Evolutionary conservation across 2,888 invertebrate genomes (phyloP).

Genomic region (Eilema griseolum): DNA sequence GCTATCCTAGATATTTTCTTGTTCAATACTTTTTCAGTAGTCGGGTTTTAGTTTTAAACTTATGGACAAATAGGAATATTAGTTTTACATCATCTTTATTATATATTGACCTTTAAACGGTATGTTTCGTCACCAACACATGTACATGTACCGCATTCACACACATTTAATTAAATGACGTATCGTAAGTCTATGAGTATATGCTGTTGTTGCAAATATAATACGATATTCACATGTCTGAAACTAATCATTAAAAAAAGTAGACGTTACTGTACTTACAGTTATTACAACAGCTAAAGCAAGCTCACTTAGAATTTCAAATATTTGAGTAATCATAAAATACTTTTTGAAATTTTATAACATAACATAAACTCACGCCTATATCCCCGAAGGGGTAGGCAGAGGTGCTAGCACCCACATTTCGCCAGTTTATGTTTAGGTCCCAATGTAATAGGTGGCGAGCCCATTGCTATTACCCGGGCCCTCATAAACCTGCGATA

Average conservation of each 20-base stretch:
- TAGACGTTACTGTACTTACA: background rate
- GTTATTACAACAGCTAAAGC: background rate
- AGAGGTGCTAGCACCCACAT: too few species aligned
- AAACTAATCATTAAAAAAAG: background rate
- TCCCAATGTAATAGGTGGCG: too few species aligned
- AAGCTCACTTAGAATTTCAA: background rate
- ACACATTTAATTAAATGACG: slow-evolving; percentile 1
- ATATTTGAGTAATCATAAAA: background rate
- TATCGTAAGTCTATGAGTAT: slow-evolving; percentile 9
- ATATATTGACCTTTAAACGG: slow-evolving; percentile 15
- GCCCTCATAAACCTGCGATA: too few species aligned
- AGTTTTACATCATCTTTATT: slow-evolving; percentile 7
- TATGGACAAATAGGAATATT: slow-evolving; percentile 13
- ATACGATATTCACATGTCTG: slow-evolving; percentile 1
- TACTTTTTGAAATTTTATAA: too few species aligned
- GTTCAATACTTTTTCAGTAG: too few species aligned
- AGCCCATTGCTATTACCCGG: too few species aligned
- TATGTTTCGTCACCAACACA: background rate
- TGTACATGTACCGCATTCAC: background rate
- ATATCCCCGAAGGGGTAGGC: too few species aligned
- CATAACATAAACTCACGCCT: too few species aligned
- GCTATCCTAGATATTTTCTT: too few species aligned
- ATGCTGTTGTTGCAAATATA: background rate
- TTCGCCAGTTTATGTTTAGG: too few species aligned
- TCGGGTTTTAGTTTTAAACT: too few species aligned